These are phyloP conservation scores for Lepeophtheirus nordmannii DNA, from an alignment of 2,888 invertebrate genomes.

Conservation along the genomic window DNA sequence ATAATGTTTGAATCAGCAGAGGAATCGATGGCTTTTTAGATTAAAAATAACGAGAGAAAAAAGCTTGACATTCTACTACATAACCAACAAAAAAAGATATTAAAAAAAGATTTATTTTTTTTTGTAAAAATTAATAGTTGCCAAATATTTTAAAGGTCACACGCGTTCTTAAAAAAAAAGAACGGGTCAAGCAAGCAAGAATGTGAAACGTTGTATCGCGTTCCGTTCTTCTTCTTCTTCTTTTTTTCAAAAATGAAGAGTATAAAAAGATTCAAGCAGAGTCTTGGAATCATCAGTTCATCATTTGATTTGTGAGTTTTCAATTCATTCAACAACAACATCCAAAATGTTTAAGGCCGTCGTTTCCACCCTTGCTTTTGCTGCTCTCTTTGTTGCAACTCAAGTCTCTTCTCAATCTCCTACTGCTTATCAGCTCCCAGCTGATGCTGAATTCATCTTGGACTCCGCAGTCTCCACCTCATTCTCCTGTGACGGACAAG, in stretches of 20 bases:
- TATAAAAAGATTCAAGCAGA: not conserved
- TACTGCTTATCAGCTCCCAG: slow-evolving; percentile 27
- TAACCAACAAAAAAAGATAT: no score
- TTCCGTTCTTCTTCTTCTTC: not conserved
- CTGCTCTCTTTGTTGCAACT: not conserved
- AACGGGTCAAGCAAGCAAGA: no score
- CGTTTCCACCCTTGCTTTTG: not conserved
- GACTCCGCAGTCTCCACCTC: slow-evolving; percentile 23
- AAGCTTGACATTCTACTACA: no score
- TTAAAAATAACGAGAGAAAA: no score
- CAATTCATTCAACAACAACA: not conserved
- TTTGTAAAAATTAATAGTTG: no score
- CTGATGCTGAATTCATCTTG: slow-evolving; percentile 26
- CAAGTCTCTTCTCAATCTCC: not conserved
- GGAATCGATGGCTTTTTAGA: no score
- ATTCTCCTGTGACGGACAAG: slow-evolving; percentile 27
- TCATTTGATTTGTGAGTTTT: not conserved
- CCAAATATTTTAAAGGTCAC: no score
- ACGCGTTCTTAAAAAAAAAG: no score
- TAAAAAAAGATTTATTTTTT: no score
- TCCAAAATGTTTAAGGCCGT: not conserved
- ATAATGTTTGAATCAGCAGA: no score
- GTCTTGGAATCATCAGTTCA: not conserved
- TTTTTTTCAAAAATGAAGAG: not conserved
- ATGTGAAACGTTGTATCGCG: no score